Evolutionary conservation across 2,888 invertebrate species (phyloP).

Genomic region (Mellilla xanthometata): DNA sequence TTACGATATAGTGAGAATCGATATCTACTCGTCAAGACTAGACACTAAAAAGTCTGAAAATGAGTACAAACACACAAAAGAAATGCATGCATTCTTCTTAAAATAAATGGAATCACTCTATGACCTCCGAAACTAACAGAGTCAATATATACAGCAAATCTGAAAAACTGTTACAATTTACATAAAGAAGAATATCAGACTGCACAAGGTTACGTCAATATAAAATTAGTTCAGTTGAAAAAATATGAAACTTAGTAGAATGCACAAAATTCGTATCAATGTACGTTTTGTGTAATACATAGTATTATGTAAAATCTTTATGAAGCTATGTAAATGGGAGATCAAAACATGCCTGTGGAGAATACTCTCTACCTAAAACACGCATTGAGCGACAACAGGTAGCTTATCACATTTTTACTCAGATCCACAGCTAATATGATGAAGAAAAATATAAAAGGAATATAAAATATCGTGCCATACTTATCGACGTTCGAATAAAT

Average conservation of each 20-base stretch:
- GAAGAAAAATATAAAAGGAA: slow-evolving; percentile 44
- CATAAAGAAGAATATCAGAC: not conserved
- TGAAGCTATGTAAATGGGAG: slow-evolving; percentile 31
- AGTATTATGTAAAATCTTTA: slow-evolving; percentile 25
- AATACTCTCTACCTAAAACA: slow-evolving; percentile 10
- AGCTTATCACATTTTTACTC: slow-evolving; percentile 45
- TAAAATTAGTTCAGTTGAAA: slow-evolving; percentile 1
- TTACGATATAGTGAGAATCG: slow-evolving; percentile 74
- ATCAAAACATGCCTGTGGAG: slow-evolving; percentile 34
- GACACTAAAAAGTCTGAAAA: slow-evolving; percentile 75
- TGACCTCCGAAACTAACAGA: slow-evolving; percentile 65
- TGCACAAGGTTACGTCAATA: not conserved
- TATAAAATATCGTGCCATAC: slow-evolving; percentile 42
- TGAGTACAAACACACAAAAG: slow-evolving; percentile 78
- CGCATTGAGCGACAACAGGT: slow-evolving; percentile 21
- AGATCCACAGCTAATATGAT: slow-evolving; percentile 46
- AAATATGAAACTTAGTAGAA: no score
- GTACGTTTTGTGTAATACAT: no score
- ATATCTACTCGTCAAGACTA: slow-evolving; percentile 74
- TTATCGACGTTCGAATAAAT: slow-evolving; percentile 56
- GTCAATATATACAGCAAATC: slow-evolving; percentile 68
- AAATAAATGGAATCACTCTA: slow-evolving; percentile 80
- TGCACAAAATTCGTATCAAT: no score
- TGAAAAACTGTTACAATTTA: slow-evolving; percentile 17
- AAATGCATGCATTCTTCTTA: slow-evolving; percentile 81